Evolutionary conservation across 2,888 invertebrate genomes (phyloP).

Genomic region (Neoscelio sp.): DNA sequence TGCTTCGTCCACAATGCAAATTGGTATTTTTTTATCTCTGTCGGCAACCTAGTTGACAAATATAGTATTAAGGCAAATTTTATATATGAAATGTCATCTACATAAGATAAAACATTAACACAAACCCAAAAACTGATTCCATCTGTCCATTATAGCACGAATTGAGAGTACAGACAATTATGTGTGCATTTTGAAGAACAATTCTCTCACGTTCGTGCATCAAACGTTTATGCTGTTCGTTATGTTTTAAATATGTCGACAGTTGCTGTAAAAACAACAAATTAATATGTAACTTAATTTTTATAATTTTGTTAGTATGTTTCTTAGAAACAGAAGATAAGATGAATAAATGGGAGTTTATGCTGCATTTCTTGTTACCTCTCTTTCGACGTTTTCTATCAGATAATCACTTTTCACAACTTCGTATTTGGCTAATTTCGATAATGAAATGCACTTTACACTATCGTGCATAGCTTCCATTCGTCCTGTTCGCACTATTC

Average conservation of each 20-base stretch:
- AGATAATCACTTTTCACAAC: constrained; percentile 66
- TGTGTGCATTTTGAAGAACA: constrained; percentile 86
- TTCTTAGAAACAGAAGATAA: not conserved
- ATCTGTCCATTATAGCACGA: constrained; percentile 83
- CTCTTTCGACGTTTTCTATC: constrained; percentile 71
- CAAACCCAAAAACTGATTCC: constrained; percentile 78
- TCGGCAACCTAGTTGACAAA: not conserved
- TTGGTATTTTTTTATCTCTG: constrained; percentile 15
- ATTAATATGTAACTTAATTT: not conserved
- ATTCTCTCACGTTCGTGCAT: constrained; percentile 69
- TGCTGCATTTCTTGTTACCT: constrained; percentile 72
- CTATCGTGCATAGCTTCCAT: constrained; percentile 85
- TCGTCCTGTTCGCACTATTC: constrained; percentile 88
- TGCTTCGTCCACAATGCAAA: constrained; percentile 90
- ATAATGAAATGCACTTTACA: constrained; percentile 85
- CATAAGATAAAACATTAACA: too few relatives aligned
- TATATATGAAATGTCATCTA: not conserved
- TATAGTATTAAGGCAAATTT: not conserved
- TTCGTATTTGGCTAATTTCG: constrained; percentile 84
- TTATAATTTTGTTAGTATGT: too few relatives aligned
- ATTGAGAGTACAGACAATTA: constrained; percentile 89
- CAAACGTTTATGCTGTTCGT: constrained; percentile 74
- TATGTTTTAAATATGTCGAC: too few relatives aligned
- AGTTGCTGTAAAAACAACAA: not conserved
- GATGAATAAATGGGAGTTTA: not conserved